A percentile compares a stretch with the other conserved stretches of the same genome.
phyloP scores from a whole-genome alignment of 2,888 invertebrate genomes.

The Hymenopus coronatus region DNA sequence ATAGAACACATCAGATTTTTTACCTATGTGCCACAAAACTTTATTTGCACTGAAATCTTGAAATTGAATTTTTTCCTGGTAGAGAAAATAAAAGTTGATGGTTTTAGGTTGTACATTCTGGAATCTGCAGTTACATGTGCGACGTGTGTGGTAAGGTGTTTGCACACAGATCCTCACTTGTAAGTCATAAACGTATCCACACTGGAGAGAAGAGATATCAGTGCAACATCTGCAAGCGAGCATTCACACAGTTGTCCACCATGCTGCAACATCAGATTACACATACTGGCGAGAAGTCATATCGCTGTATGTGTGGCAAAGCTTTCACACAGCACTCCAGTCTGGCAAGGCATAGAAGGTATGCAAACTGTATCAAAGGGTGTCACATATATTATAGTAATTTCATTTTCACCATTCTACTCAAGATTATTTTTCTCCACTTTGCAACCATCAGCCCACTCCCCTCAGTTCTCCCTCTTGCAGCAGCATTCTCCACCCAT shows the following conservation, averaged over 20 bases:
- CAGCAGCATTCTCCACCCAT: no score
- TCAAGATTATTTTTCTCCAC: no score
- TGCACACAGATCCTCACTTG: slow-evolving; percentile 16
- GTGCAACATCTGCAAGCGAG: slow-evolving; percentile 22
- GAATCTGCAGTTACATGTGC: slow-evolving; percentile 25
- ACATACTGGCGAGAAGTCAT: slow-evolving; percentile 27
- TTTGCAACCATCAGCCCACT: no score
- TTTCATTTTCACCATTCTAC: no score
- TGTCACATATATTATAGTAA: no score
- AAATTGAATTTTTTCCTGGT: no score
- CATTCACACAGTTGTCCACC: slow-evolving; percentile 27
- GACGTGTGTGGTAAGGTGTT: slow-evolving; percentile 27
- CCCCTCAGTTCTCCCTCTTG: no score
- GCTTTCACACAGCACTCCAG: slow-evolving; percentile 27
- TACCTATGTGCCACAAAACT: no score
- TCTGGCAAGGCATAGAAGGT: slow-evolving; percentile 23
- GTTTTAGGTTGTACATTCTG: slow-evolving; percentile 18
- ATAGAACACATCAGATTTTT: no score
- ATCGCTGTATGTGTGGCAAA: slow-evolving; percentile 24
- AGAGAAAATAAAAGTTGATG: no score
- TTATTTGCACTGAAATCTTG: no score
- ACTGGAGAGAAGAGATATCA: slow-evolving; percentile 26
- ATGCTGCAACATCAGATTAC: slow-evolving; percentile 27
- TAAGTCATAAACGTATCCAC: slow-evolving; percentile 28
- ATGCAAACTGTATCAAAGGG: neutral